Evolutionary conservation across 2,888 invertebrate genomes (phyloP).

Genomic region (Parthenolecanium corni): DNA sequence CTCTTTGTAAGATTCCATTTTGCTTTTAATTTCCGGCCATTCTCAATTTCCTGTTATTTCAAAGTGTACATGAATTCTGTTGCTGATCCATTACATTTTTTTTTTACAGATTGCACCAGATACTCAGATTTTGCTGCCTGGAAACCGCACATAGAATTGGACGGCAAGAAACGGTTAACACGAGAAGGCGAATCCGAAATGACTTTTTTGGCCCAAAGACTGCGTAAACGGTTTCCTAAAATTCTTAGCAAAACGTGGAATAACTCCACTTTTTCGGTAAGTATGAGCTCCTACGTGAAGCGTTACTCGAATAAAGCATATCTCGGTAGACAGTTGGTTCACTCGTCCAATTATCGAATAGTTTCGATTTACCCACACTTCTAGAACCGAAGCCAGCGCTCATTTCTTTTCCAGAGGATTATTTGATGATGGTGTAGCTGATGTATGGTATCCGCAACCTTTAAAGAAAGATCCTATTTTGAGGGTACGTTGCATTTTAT

Average conservation of each 20-base stretch:
- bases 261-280: constrained; percentile 48
- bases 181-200: constrained; percentile 68
- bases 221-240: constrained; percentile 57
- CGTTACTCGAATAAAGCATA: background rate
- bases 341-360: constrained; percentile 39
- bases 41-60: too few relatives aligned
- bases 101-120: background rate
- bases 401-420: constrained; percentile 60
- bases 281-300: background rate
- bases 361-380: constrained; percentile 66
- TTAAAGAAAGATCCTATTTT: constrained; percentile 52
- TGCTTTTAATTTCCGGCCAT: too few relatives aligned
- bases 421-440: constrained; percentile 52
- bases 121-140: constrained; percentile 44
- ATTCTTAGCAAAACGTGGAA: constrained; percentile 51
- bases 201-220: constrained; percentile 57
- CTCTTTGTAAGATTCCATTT: too few relatives aligned
- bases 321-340: constrained; percentile 11
- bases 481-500: constrained; percentile 45
- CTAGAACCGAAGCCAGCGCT: constrained; percentile 64
- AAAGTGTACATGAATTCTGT: background rate
- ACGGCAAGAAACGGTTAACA: constrained; percentile 51
- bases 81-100: too few relatives aligned
- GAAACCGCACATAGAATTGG: constrained; percentile 44
- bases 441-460: constrained; percentile 54